phyloP scores from a whole-genome alignment of 1,140 invertebrate species.

The Drosophila ercepeae region DNA sequence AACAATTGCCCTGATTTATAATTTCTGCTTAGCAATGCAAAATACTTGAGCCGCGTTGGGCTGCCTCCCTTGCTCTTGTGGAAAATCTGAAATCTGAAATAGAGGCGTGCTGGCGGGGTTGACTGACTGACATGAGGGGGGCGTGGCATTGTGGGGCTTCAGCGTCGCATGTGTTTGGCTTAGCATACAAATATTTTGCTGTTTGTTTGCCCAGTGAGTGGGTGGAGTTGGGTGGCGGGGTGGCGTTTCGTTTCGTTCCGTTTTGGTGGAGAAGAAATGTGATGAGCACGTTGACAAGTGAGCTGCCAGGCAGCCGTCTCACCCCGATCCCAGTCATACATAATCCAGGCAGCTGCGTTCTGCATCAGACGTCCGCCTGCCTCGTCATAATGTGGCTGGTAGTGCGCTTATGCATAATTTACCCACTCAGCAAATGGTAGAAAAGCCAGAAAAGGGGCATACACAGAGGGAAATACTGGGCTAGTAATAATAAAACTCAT shows the following conservation, averaged over 20 bases:
- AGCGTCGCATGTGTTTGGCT: slow-evolving; percentile 77
- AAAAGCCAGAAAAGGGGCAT: slow-evolving; percentile 37
- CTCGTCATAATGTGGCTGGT: slow-evolving; percentile 76
- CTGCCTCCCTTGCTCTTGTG: slow-evolving; percentile 3
- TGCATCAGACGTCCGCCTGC: slow-evolving; percentile 70
- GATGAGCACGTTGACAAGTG: slow-evolving; percentile 77
- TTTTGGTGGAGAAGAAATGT: slow-evolving; percentile 55
- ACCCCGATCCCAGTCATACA: slow-evolving; percentile 48
- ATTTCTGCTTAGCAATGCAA: slow-evolving; percentile 82
- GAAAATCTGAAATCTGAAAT: slow-evolving; percentile 10
- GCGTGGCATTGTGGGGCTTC: slow-evolving; percentile 61
- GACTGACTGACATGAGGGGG: slow-evolving; percentile 7
- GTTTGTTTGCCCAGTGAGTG: slow-evolving; percentile 70
- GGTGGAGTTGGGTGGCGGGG: slow-evolving; percentile 1
- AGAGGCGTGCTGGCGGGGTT: background rate
- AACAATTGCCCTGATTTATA: slow-evolving; percentile 82
- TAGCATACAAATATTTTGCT: slow-evolving; percentile 82
- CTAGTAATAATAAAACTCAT: background rate
- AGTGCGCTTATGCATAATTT: slow-evolving; percentile 82
- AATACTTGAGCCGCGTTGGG: slow-evolving; percentile 76
- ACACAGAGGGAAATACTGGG: slow-evolving; percentile 8
- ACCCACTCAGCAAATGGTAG: slow-evolving; percentile 69
- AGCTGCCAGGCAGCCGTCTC: slow-evolving; percentile 32
- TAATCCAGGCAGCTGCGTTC: slow-evolving; percentile 68
- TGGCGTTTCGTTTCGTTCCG: too few species aligned